Evolutionary conservation across 2,113 vertebrate species (phyloP).

Genomic region (Indicator indicator): DNA sequence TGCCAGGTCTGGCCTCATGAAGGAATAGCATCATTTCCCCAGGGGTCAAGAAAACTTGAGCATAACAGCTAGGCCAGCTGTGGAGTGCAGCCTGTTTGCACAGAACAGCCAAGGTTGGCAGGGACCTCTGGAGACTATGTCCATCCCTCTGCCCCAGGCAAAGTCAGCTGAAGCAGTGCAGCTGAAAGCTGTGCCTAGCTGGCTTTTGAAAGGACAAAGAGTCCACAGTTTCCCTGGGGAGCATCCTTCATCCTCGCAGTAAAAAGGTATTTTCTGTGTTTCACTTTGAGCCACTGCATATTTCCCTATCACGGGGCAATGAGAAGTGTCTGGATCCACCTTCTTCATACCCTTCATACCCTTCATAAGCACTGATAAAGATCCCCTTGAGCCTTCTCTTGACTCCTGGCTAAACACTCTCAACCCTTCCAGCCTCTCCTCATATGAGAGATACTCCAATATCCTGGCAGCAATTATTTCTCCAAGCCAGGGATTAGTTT

Average conservation of each 20-base stretch:
- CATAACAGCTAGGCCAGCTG: too few species aligned
- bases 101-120: background rate
- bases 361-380: background rate
- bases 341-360: background rate
- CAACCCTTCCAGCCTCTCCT: background rate
- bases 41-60: background rate
- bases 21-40: background rate
- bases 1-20: background rate
- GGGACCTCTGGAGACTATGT: background rate
- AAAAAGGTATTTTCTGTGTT: background rate
- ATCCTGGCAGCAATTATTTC: background rate
- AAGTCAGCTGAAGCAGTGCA: background rate
- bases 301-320: background rate
- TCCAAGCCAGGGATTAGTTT: background rate
- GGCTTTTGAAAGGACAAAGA: background rate
- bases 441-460: background rate
- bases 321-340: background rate
- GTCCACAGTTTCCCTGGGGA: background rate
- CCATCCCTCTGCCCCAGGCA: background rate
- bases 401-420: background rate
- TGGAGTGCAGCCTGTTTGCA: background rate
- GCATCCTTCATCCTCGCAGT: background rate
- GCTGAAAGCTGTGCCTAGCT: background rate
- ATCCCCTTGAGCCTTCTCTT: background rate
- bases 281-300: background rate